These are phyloP conservation scores for Chamaea fasciata DNA, from an alignment of 2,113 vertebrate species.

Conservation along the genomic window DNA sequence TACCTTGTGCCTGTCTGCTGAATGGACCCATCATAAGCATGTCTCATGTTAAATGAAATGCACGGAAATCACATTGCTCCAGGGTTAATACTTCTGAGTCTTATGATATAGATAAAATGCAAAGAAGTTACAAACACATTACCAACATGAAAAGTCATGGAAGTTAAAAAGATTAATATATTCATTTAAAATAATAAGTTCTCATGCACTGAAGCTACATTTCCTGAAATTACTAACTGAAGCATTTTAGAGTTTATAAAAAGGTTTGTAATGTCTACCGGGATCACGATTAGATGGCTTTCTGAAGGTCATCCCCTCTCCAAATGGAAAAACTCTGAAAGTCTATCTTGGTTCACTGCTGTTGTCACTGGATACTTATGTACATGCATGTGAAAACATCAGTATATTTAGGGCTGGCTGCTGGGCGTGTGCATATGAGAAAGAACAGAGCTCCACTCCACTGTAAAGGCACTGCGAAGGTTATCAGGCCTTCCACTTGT, in stretches of 20 bases:
- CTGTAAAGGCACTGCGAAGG: neutral
- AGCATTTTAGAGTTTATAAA: neutral
- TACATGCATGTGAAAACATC: neutral
- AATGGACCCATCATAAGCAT: accelerated
- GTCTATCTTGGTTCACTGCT: neutral
- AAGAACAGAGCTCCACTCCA: conserved; percentile 16
- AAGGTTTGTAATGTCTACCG: neutral
- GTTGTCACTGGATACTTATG: neutral
- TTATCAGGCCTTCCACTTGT: conserved; percentile 30
- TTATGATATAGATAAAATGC: neutral
- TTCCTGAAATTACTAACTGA: neutral
- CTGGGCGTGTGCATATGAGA: neutral
- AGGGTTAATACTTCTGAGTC: neutral
- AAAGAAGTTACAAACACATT: neutral
- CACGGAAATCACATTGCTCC: neutral
- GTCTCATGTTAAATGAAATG: neutral
- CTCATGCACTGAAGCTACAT: neutral
- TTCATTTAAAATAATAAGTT: neutral
- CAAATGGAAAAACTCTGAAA: neutral
- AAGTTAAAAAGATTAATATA: neutral
- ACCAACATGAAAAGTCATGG: neutral
- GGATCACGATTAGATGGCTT: neutral
- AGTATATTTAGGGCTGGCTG: neutral
- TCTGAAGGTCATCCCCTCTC: neutral
- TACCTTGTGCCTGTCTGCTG: neutral